Percentiles rank a stretch among this genome's conserved stretches.
Evolutionary conservation across 2,797 vertebrate genomes (phyloP).

Genomic region (Onychomys torridus): DNA sequence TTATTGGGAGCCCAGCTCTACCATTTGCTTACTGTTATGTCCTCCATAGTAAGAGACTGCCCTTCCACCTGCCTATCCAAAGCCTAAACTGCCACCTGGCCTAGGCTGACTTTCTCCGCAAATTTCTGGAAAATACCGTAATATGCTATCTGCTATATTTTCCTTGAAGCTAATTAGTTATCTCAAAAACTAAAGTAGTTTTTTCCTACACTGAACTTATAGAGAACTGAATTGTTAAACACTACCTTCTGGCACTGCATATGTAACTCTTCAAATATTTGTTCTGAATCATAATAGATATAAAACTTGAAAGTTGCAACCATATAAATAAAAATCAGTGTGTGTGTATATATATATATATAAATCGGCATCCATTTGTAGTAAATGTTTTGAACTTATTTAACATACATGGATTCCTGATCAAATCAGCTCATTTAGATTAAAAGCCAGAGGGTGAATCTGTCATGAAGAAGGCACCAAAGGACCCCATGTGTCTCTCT

Average conservation of each 20-base stretch:
- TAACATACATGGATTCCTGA: not conserved
- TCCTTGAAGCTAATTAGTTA: conserved; percentile 34
- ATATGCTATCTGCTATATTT: not conserved
- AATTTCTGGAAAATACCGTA: not conserved
- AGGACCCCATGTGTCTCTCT: not conserved
- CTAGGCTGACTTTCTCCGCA: not conserved
- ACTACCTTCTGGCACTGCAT: conserved; percentile 54
- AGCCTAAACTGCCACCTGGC: not conserved
- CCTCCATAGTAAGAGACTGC: not conserved
- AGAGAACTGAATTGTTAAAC: conserved; percentile 62
- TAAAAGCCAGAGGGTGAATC: not conserved
- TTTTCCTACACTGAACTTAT: conserved; percentile 32
- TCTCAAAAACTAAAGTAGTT: conserved; percentile 45
- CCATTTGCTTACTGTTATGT: not conserved
- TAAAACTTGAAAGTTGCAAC: conserved; percentile 42
- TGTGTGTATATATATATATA: too few species aligned
- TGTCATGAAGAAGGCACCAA: not conserved
- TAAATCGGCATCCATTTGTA: conserved; percentile 39
- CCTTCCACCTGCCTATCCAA: not conserved
- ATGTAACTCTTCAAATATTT: conserved; percentile 57
- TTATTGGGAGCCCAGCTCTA: not conserved
- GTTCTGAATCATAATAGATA: conserved; percentile 41
- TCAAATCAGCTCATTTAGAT: conserved; percentile 12
- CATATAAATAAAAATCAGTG: conserved; percentile 15
- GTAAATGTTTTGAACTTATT: conserved; percentile 48